Base-by-base conservation (phyloP, 2,113 vertebrate species). In the Hyaena hyaena region DNA sequence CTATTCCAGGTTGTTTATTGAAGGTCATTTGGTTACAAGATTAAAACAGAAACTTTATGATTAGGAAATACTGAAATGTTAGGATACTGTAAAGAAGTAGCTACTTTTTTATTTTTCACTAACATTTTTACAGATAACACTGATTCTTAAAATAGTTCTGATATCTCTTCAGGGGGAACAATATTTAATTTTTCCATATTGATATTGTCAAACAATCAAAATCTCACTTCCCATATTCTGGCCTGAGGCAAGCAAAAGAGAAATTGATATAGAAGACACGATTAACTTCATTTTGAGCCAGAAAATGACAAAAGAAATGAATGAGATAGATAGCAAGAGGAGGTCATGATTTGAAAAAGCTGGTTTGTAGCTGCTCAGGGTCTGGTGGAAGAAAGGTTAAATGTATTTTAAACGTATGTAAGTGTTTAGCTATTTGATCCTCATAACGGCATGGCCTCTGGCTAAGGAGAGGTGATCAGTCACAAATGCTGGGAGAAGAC, bases 21-120 rank as follows among this genome's bases (percentile, higher is more conserved):
- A 97, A 97, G 84, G 88, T 94, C 96, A 95, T 83, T 93, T 88
- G 81, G 55, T 92, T 92, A 31, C 12, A 95, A 91, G 79, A 96
- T 76, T 91, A 92, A 96, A 94, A 71, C 69, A 88, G 88, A 92
- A 96, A 90, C 90, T 93, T 96, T 65, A 80, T 31, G 63, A 80
- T 69, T 69, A 90, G 43, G 33, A 95, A 86, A 88, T 73, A 17
- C 76, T 86, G 39, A 94, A 92, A 95, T 74, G 45, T 66, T 80
- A 93, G 50, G 28, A 15, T 73, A 31, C 66, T 89, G 26, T 50
- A 43, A 92, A 53, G 69, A 87, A 90, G 88, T 55, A 61, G 33
- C 17, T 89, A 28, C 35, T 85, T 92, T 95, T 83, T 92, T n/a
- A 39, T 39, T 65, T 74, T 9, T 94, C n/a, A 50, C 35, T 50